These are phyloP conservation scores for Tachina fera DNA, from an alignment of 2,888 invertebrate species.

Conservation along the genomic window DNA sequence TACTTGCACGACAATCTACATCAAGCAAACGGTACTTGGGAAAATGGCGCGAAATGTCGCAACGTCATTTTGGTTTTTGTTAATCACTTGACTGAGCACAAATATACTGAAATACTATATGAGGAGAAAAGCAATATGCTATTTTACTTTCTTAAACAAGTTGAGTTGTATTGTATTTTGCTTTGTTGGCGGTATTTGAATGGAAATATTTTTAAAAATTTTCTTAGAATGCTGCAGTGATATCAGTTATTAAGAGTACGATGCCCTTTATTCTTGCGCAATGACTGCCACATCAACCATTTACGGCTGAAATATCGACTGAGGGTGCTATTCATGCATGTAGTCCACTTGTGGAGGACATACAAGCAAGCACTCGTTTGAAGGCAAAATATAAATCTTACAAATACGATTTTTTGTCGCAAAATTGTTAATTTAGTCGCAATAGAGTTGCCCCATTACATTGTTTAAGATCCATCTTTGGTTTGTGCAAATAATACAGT, in stretches of 20 bases:
- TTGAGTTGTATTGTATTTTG: slow-evolving; percentile 50
- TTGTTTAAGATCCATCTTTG: background rate
- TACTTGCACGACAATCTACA: background rate
- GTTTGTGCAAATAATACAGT: background rate
- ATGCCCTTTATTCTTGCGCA: slow-evolving; percentile 74
- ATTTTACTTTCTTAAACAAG: slow-evolving; percentile 68
- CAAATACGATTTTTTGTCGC: slow-evolving; percentile 77
- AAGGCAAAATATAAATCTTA: slow-evolving; percentile 61
- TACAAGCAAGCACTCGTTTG: slow-evolving; percentile 47
- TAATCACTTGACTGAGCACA: slow-evolving; percentile 72
- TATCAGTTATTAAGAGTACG: slow-evolving; percentile 74
- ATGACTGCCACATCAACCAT: slow-evolving; percentile 26
- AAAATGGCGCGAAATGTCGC: slow-evolving; percentile 74
- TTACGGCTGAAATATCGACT: slow-evolving; percentile 9
- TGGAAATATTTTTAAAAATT: slow-evolving; percentile 42
- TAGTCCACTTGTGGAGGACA: slow-evolving; percentile 75
- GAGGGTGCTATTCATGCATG: slow-evolving; percentile 22
- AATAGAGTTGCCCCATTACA: slow-evolving; percentile 19
- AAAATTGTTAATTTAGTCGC: slow-evolving; percentile 71
- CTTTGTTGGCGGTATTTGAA: slow-evolving; percentile 59
- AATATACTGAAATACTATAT: slow-evolving; percentile 72
- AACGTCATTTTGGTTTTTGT: slow-evolving; percentile 73
- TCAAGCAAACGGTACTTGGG: slow-evolving; percentile 62
- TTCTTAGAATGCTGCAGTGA: slow-evolving; percentile 70
- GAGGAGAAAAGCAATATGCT: slow-evolving; percentile 63